These are phyloP conservation scores for Hirtodrosophila trivittata DNA, from an alignment of 2,888 invertebrate species.

Conservation along the genomic window DNA sequence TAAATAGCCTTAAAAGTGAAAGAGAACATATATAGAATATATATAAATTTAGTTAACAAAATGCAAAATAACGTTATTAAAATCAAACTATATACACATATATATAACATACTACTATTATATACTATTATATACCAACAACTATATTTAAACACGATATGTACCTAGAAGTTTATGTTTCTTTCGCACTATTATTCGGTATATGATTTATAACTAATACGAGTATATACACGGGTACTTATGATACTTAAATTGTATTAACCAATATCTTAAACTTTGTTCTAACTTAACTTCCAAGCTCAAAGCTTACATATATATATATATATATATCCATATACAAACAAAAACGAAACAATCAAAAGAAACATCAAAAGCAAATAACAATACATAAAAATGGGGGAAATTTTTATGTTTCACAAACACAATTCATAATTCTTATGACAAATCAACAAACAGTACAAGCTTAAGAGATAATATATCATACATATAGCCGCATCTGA, in stretches of 20 bases:
- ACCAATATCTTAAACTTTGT: constrained; percentile 25
- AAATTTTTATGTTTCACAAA: neutral
- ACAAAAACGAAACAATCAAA: neutral
- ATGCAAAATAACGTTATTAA: no score
- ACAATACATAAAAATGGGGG: constrained; percentile 8
- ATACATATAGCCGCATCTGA: neutral
- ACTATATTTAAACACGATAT: constrained; percentile 16
- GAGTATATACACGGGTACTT: constrained; percentile 6
- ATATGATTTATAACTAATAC: constrained; percentile 30
- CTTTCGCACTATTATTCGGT: constrained; percentile 24
- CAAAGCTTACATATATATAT: constrained; percentile 14
- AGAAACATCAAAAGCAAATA: no score
- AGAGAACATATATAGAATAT: no score
- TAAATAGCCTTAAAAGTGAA: no score
- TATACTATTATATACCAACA: constrained; percentile 9
- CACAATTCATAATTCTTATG: constrained; percentile 11
- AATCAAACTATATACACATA: neutral
- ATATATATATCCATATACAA: no score
- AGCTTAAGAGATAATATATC: no score
- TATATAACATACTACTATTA: no score
- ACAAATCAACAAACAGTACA: neutral
- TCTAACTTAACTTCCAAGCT: constrained; percentile 36
- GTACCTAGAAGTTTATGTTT: constrained; percentile 22
- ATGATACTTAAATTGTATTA: constrained; percentile 16
- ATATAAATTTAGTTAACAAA: no score